Percentiles rank a stretch among this genome's conserved stretches.
Conservation (phyloP, 2,797 vertebrate species). For the Salmo trutta region DNA sequence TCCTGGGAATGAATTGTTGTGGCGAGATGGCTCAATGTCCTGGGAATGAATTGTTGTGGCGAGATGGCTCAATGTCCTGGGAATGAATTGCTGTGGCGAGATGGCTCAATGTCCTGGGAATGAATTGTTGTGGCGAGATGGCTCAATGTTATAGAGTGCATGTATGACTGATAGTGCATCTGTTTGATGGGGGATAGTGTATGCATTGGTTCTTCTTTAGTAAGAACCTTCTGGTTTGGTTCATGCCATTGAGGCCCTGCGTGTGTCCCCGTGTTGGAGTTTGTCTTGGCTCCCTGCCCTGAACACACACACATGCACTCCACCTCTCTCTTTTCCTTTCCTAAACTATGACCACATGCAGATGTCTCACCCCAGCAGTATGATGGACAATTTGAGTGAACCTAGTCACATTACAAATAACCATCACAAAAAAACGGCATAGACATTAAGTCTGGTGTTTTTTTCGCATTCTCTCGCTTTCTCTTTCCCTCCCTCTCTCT, state of each 20-base stretch:
- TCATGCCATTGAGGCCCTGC: constrained; percentile 28
- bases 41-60: no score
- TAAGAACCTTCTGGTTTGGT: constrained; percentile 20
- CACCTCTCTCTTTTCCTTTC: constrained; percentile 19
- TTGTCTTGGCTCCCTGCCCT: constrained; percentile 57
- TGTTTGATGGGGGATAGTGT: neutral
- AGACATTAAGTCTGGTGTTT: no score
- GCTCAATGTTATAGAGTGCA: no score
- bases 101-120: no score
- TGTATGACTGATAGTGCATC: neutral
- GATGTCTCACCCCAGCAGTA: neutral
- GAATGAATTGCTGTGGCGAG: no score
- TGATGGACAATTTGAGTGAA: neutral
- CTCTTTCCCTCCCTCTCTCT: neutral
- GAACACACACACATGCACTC: constrained; percentile 21
- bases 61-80: no score
- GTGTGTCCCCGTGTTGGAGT: constrained; percentile 54
- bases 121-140: no score
- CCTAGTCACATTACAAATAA: neutral
- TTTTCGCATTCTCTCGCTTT: neutral
- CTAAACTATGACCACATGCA: constrained; percentile 47
- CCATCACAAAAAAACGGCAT: neutral
- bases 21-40: no score
- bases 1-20: no score
- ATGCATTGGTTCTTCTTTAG: neutral